Conservation (phyloP, 2,113 vertebrate genomes). For the Anolis sagrei region DNA sequence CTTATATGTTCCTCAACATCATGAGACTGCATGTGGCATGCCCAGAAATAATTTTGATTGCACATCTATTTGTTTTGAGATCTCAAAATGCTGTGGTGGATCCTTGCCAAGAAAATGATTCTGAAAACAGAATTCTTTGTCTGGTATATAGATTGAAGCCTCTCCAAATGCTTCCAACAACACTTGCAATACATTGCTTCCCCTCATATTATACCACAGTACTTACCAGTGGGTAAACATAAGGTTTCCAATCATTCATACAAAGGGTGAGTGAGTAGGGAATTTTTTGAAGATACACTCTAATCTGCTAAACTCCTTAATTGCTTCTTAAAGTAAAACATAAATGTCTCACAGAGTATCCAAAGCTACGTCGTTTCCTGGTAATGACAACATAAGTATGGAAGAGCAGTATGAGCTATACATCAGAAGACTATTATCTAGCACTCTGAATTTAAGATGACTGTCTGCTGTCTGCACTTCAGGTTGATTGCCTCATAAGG, state of each 20-base stretch:
- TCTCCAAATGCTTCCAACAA: background rate
- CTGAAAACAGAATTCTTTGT: background rate
- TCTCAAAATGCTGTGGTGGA: background rate
- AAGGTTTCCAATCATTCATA: background rate
- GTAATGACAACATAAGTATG: constrained; percentile 12
- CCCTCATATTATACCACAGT: background rate
- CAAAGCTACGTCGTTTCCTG: background rate
- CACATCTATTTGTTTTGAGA: background rate
- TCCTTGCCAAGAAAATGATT: background rate
- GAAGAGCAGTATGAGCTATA: background rate
- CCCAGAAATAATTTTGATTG: background rate
- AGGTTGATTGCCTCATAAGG: constrained; percentile 9
- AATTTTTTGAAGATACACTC: background rate
- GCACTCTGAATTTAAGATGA: constrained; percentile 16
- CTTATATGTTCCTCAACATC: background rate
- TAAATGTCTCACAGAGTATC: background rate
- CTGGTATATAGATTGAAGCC: background rate
- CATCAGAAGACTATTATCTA: constrained; percentile 28
- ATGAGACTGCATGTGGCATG: background rate
- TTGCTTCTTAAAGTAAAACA: constrained; percentile 14
- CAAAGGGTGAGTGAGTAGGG: background rate
- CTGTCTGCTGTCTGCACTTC: constrained; percentile 18
- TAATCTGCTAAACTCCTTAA: background rate
- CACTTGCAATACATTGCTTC: background rate
- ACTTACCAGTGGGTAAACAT: constrained; percentile 19